phyloP scores from a whole-genome alignment of 1,140 invertebrate species.

The Euwallacea similis region DNA sequence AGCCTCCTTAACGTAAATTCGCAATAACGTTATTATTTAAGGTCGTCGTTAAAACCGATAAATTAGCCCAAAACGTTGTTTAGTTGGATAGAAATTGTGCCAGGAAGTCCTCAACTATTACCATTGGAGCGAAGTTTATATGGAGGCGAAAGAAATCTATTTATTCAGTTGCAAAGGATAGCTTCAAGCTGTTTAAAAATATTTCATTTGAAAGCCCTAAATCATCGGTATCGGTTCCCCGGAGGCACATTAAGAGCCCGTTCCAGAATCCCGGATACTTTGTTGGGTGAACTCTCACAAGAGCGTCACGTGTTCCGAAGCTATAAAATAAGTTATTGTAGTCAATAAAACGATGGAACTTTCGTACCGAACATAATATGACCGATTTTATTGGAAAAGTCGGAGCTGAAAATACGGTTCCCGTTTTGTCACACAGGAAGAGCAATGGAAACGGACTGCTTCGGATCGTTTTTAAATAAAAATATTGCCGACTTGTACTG shows the following conservation, averaged over 20 bases:
- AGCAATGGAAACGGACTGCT: constrained; percentile 22
- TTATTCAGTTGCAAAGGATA: too few relatives aligned
- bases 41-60: neutral
- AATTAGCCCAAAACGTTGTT: neutral
- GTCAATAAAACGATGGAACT: constrained; percentile 39
- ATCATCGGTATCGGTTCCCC: constrained; percentile 19
- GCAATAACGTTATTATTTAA: constrained; percentile 15
- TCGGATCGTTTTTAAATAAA: constrained; percentile 13
- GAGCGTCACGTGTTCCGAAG: constrained; percentile 34
- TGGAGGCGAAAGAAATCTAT: too few relatives aligned
- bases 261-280: constrained; percentile 31
- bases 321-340: constrained; percentile 40
- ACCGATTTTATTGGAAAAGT: constrained; percentile 36
- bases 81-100: too few relatives aligned
- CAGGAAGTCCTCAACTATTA: too few relatives aligned
- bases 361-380: constrained; percentile 37
- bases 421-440: constrained; percentile 17
- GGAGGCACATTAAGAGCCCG: constrained; percentile 24
- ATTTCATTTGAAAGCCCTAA: constrained; percentile 31
- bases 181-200: constrained; percentile 25
- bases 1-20: constrained; percentile 13
- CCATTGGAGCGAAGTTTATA: too few relatives aligned
- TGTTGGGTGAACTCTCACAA: constrained; percentile 33
- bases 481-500: constrained; percentile 4
- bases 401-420: constrained; percentile 24